Base-by-base conservation (phyloP, 1,140 invertebrate genomes). In the Augochlora pura region DNA sequence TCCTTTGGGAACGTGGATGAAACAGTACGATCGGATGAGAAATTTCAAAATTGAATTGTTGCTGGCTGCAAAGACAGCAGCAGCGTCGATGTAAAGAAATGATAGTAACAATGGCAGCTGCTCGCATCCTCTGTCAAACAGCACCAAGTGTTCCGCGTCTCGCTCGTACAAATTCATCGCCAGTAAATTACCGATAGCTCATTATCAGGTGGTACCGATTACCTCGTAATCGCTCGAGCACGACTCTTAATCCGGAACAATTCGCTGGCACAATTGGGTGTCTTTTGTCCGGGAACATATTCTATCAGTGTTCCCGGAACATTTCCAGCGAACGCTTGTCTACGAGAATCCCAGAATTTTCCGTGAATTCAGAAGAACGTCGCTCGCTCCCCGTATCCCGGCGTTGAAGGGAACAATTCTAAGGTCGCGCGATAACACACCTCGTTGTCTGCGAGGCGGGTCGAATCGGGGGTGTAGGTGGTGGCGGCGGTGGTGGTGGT, bases 401-500 rank as follows among this genome's bases (percentile, higher is more conserved):
- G 14, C 12, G 7, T 25, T 25, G 42, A 27, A 57, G 67, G 67
- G 46, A 77, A 69, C 57, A 39, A 78, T 72, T 54, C 32, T n/a
- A 32, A 27, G 76, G 74, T 77, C 54, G 25, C 65, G 38, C 60
- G 66, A n/a, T 49, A 69, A 60, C 65, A 69, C 72, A 69, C 62
- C 71, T 62, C 67, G 14, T 32, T 57, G 67, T 52, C 46, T 10
- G 67, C 49, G 42, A 12, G 18, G 59, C 23, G 16, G 52, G 2
- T n/a, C 62, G 63, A 57, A n/a, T 52, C 49, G 49, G 14, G n/a
- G 54, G 49, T 9, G 8, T 46, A 46, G 42, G 42, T 12, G 42
- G 42, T 12, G 42, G 42, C 1, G 2, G 9, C 32, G 32, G 32
- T 32, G 32, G 4, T 32, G 32, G 4, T 32, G 32, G 32, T 32